These are phyloP conservation scores for Mirounga angustirostris DNA, from an alignment of 2,113 vertebrate species.

Conservation along the genomic window DNA sequence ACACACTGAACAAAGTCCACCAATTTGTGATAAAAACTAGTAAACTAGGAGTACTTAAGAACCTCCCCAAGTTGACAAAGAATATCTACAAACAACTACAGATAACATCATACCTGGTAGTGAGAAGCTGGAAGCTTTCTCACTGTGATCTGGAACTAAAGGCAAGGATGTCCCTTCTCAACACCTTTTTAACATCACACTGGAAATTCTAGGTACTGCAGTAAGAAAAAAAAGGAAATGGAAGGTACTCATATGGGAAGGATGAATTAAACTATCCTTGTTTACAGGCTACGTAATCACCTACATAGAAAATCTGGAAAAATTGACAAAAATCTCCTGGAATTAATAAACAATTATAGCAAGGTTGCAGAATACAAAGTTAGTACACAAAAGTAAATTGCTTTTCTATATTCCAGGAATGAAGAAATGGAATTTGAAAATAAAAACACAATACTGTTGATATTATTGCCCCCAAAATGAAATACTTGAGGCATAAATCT, in stretches of 20 bases:
- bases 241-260: neutral
- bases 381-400: neutral
- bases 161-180: neutral
- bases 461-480: neutral
- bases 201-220: neutral
- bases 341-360: neutral
- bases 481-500: neutral
- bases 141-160: neutral
- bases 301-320: neutral
- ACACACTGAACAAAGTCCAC: neutral
- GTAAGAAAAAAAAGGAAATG: neutral
- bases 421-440: neutral
- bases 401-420: neutral
- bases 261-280: neutral
- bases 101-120: neutral
- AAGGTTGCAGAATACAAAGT: neutral
- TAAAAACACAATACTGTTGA: neutral
- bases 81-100: neutral
- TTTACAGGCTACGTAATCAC: neutral
- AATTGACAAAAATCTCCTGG: neutral
- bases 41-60: neutral
- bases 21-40: neutral
- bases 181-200: neutral
- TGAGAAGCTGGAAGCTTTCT: neutral
- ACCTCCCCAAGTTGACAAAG: neutral